These are phyloP conservation scores for Rattus rattus DNA, from an alignment of 2,113 vertebrate species.

Conservation along the genomic window DNA sequence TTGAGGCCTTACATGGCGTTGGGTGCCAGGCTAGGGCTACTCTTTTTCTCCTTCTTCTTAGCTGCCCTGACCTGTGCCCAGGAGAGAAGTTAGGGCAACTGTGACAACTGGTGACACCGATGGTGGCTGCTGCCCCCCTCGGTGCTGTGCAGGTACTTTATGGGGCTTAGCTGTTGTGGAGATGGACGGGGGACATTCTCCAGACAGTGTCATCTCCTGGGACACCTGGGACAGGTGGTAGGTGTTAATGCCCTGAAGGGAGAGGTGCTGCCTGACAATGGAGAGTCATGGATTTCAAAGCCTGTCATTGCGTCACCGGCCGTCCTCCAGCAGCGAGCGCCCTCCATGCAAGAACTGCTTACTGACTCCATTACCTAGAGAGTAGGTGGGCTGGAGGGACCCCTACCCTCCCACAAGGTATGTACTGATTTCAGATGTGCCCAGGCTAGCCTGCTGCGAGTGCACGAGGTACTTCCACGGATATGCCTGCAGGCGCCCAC, in stretches of 20 bases:
- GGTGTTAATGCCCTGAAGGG: background rate
- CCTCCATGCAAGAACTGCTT: background rate
- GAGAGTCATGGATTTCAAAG: background rate
- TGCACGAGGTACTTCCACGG: background rate
- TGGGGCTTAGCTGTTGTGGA: background rate
- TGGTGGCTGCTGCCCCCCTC: background rate
- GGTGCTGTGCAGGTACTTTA: background rate
- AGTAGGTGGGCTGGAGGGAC: background rate
- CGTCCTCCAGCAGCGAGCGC: background rate
- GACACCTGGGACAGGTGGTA: background rate
- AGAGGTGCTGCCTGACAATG: background rate
- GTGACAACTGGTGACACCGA: background rate
- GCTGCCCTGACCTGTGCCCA: background rate
- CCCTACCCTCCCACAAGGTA: background rate
- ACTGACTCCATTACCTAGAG: background rate
- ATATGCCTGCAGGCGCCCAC: background rate
- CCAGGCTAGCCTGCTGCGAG: background rate
- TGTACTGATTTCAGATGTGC: accelerated
- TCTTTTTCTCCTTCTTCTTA: background rate
- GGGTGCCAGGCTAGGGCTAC: background rate
- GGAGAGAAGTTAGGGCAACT: background rate
- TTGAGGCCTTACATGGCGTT: background rate
- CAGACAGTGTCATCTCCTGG: too few relatives aligned
- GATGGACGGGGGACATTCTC: background rate
- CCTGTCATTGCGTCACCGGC: background rate